Evolutionary conservation across 2,888 invertebrate species (phyloP).

Genomic region (Molorchus minor): DNA sequence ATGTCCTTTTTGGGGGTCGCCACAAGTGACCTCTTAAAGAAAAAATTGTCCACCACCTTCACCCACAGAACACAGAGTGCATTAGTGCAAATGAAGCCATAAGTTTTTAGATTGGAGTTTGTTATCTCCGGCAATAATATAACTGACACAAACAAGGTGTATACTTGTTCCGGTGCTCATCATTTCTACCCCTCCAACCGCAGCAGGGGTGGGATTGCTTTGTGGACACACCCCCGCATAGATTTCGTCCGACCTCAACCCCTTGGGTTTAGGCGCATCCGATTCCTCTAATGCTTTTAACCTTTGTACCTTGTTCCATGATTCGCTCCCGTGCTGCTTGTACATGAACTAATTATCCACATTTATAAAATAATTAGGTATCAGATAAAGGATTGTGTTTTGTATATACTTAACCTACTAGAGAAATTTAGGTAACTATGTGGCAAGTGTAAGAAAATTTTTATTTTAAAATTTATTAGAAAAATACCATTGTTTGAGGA

Average conservation of each 20-base stretch:
- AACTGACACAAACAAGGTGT: constrained; percentile 58
- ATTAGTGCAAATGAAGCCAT: constrained; percentile 55
- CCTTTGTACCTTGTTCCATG: constrained; percentile 19
- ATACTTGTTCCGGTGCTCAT: constrained; percentile 56
- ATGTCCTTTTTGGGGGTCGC: not conserved
- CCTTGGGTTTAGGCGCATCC: constrained; percentile 33
- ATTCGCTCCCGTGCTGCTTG: no score
- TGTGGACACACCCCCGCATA: constrained; percentile 56
- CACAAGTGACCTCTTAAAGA: constrained; percentile 4
- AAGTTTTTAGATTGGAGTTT: constrained; percentile 46
- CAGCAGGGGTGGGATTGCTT: constrained; percentile 53
- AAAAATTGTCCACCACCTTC: constrained; percentile 24
- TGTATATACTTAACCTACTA: no score
- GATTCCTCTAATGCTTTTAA: constrained; percentile 27
- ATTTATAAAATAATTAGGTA: no score
- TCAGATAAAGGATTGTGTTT: no score
- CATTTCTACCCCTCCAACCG: constrained; percentile 55
- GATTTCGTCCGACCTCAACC: constrained; percentile 49
- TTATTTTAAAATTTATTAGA: no score
- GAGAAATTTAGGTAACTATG: no score
- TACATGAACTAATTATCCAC: no score
- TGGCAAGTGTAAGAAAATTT: no score
- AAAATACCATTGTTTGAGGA: no score
- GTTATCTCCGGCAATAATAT: constrained; percentile 58
- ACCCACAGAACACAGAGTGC: constrained; percentile 32